A percentile compares a stretch with the other conserved stretches of the same genome.
Conservation (phyloP, 2,888 invertebrate genomes). For the Limnephilus lunatus region DNA sequence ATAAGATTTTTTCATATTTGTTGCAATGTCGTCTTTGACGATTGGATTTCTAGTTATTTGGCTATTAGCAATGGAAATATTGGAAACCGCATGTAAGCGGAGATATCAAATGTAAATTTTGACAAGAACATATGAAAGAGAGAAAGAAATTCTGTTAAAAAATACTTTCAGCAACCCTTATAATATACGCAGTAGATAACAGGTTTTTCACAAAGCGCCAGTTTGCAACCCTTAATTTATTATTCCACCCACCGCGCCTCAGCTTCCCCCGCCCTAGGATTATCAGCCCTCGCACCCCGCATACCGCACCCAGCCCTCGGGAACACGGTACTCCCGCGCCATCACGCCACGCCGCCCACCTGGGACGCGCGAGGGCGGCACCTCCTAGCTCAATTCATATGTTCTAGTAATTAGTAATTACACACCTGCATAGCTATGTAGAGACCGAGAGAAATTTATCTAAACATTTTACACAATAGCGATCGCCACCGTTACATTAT, state of each 20-base stretch:
- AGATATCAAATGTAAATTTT: neutral
- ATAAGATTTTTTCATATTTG: too few relatives aligned
- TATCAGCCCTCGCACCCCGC: neutral
- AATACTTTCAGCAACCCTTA: neutral
- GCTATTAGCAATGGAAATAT: too few relatives aligned
- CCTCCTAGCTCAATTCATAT: too few relatives aligned
- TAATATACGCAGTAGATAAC: neutral
- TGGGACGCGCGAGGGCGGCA: neutral
- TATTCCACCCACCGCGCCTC: neutral
- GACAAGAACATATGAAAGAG: neutral
- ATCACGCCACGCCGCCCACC: neutral
- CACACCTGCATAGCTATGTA: neutral
- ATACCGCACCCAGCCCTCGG: too few relatives aligned
- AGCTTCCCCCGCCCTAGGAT: neutral
- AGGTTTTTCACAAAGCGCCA: neutral
- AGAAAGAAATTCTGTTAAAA: neutral
- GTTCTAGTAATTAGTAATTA: neutral
- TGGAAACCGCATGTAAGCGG: neutral
- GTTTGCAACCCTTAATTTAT: slow-evolving; percentile 2
- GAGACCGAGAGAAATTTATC: neutral
- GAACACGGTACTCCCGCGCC: too few relatives aligned
- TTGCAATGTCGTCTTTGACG: too few relatives aligned
- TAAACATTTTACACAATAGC: too few relatives aligned
- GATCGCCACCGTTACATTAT: neutral
- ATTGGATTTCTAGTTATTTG: too few relatives aligned